A percentile compares a stretch with the other conserved stretches of the same genome.
These are phyloP conservation scores for Hirudinaria manillensis DNA, from an alignment of 2,888 invertebrate genomes.

Conservation along the genomic window DNA sequence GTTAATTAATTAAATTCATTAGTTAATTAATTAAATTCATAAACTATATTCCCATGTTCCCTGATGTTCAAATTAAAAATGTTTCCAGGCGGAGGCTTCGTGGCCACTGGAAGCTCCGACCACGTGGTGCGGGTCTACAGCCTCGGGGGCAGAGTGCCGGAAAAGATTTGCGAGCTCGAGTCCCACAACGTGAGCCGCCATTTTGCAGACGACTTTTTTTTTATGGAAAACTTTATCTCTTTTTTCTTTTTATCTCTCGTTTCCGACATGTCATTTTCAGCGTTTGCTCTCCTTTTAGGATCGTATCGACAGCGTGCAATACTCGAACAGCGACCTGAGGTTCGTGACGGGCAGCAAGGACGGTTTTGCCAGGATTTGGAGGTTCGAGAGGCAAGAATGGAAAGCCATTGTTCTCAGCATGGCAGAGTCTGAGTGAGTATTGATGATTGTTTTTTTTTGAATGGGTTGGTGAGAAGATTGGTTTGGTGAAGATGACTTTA, in stretches of 20 bases:
- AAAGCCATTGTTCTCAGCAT: slow-evolving; percentile 66
- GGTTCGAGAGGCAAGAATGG: slow-evolving; percentile 84
- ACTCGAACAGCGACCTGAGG: slow-evolving; percentile 78
- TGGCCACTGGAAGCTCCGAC: slow-evolving; percentile 90
- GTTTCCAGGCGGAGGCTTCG: slow-evolving; percentile 67
- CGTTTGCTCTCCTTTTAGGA: slow-evolving; percentile 62
- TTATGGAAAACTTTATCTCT: neutral
- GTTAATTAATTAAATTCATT: no score
- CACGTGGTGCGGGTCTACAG: slow-evolving; percentile 84
- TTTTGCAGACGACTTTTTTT: neutral
- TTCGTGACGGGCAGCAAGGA: slow-evolving; percentile 93
- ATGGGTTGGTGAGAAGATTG: neutral
- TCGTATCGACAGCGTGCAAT: slow-evolving; percentile 89
- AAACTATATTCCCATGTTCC: no score
- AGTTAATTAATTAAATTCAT: no score
- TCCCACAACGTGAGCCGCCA: slow-evolving; percentile 62
- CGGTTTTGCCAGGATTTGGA: slow-evolving; percentile 88
- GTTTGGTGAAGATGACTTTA: no score
- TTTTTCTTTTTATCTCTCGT: no score
- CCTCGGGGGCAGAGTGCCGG: slow-evolving; percentile 71
- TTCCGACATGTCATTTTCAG: no score
- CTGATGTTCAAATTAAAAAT: no score
- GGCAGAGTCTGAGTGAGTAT: slow-evolving; percentile 32
- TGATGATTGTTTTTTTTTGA: neutral
- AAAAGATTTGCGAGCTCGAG: slow-evolving; percentile 69